These are phyloP conservation scores for Lithophane socia DNA, from an alignment of 2,888 invertebrate species.

Conservation along the genomic window DNA sequence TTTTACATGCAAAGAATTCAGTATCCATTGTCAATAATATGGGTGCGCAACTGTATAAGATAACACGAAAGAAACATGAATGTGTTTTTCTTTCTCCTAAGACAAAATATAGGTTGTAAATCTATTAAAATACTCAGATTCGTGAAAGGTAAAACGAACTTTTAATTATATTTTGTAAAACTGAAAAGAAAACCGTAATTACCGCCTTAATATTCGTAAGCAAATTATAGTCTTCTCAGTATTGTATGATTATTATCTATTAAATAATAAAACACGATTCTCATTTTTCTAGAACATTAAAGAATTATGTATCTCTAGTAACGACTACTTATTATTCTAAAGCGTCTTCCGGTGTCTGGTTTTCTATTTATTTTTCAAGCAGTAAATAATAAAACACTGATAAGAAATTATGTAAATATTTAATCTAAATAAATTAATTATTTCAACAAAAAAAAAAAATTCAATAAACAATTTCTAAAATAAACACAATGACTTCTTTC, in stretches of 20 bases:
- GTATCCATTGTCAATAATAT: not conserved
- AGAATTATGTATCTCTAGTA: not conserved
- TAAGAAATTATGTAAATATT: too few species aligned
- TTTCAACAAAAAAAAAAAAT: too few species aligned
- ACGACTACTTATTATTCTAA: not conserved
- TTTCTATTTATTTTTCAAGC: not conserved
- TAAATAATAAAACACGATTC: not conserved
- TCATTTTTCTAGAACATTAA: not conserved
- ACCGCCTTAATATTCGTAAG: not conserved
- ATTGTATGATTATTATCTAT: slow-evolving; percentile 1
- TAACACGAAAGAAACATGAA: not conserved
- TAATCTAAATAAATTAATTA: too few species aligned
- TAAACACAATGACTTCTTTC: too few species aligned
- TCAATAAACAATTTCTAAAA: too few species aligned
- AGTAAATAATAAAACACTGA: not conserved
- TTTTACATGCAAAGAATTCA: not conserved
- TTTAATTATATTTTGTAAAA: not conserved
- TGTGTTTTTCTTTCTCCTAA: fast-evolving
- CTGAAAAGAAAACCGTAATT: slow-evolving; percentile 37
- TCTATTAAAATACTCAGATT: not conserved
- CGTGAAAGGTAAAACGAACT: not conserved
- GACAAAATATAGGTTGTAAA: not conserved
- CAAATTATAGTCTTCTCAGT: slow-evolving; percentile 3
- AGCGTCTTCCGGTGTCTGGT: not conserved
- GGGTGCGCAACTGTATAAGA: not conserved